phyloP scores from a whole-genome alignment of 2,888 invertebrate genomes.

The Rhorus exstirpatorius region DNA sequence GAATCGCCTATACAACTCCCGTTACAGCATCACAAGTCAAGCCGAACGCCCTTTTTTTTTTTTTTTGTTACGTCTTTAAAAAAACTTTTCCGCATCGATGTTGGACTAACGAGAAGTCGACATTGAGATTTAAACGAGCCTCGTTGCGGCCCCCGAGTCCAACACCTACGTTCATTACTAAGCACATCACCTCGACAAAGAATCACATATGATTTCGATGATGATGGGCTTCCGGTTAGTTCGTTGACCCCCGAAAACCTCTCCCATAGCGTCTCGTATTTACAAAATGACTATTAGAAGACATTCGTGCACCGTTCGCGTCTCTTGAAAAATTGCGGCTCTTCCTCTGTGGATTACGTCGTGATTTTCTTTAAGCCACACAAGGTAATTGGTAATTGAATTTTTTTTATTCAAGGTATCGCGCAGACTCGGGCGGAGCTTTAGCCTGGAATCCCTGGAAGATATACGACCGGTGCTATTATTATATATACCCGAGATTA shows the following conservation, averaged over 20 bases:
- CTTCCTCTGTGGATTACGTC: constrained; percentile 26
- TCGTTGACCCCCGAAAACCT: constrained; percentile 42
- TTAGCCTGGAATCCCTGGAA: not conserved
- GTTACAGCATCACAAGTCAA: constrained; percentile 1
- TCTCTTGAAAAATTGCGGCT: not conserved
- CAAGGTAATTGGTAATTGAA: constrained; percentile 55
- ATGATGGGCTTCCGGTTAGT: constrained; percentile 35
- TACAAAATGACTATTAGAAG: constrained; percentile 25
- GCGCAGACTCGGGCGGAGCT: not conserved
- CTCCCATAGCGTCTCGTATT: not conserved
- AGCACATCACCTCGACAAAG: constrained; percentile 4
- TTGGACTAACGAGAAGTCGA: constrained; percentile 2
- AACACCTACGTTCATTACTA: constrained; percentile 36
- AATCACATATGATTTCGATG: constrained; percentile 43
- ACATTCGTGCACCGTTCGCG: constrained; percentile 34
- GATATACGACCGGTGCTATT: not conserved
- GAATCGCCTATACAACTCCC: not conserved
- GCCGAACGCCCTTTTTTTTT: not conserved
- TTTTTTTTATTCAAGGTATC: constrained; percentile 11
- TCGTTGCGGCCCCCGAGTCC: not conserved
- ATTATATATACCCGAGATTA: constrained; percentile 19
- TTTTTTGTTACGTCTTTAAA: not conserved
- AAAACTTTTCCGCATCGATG: not conserved
- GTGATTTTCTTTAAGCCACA: constrained; percentile 24
- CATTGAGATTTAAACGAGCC: constrained; percentile 31